Evolutionary conservation across 1,140 invertebrate species (phyloP), one percentile per base, ranked within the genome.

Genomic region (Meloidogyne exigua): DNA sequence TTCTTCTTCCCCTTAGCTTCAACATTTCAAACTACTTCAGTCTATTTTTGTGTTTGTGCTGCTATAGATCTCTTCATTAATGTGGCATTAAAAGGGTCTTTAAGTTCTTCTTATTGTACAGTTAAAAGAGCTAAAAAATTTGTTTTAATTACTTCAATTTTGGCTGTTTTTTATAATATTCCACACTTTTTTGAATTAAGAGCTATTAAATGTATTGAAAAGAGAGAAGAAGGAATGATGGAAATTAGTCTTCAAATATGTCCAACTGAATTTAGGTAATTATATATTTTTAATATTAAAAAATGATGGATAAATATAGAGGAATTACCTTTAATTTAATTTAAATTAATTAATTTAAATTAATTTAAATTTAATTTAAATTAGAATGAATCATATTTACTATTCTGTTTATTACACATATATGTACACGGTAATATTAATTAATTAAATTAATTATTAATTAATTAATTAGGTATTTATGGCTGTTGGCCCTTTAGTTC

Each of bases 11-110:
- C 85, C 23, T 67, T 87, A 23, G 84, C 84, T 28, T 81, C 86
- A 12, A 80, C 88, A n/a, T 87, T 88, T 68, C 85, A 87, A 76
- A 88, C 85, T 7, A 87, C 83, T 23, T 88, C 86, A 0, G 85
- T 87, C 12, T 87, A 87, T 68, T 87, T 87, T 78, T 88, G 86
- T 66, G 82, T 87, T 2, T 86, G 79, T 18, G 85, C 86, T 11
- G 85, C 84, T 18, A 80, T 87, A 1, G 85, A 87, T 68, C 82
- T 86, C 32, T 87, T 88, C 72, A 87, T 88, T 69, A 65, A 49
- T n/a, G 83, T 87, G 5, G 84, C 82, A 3, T 75, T 87, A 21
- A 82, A 82, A 10, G 75, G 73, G 25, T 68, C 79, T 32, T 80
- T 84, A 44, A 79, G 75, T 63, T 72, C 81, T 39, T 69, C 82